phyloP scores from a whole-genome alignment of 2,797 vertebrate genomes.

The Danio albolineatus region DNA sequence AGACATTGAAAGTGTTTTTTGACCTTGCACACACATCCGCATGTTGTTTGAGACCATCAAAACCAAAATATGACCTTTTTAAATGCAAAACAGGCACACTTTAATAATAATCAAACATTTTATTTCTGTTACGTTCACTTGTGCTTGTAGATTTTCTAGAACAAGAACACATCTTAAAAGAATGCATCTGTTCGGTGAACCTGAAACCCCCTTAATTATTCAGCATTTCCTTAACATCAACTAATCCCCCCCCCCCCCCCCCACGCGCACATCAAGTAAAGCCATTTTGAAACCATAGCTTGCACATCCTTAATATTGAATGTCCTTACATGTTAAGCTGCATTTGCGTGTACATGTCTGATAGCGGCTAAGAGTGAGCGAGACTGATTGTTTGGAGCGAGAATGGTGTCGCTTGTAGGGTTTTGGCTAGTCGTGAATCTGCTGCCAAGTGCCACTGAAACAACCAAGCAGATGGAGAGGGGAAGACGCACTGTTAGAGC shows the following conservation, averaged over 20 bases:
- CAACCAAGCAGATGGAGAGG: constrained; percentile 54
- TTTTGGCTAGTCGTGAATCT: constrained; percentile 43
- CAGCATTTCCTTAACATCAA: neutral
- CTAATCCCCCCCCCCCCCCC: neutral
- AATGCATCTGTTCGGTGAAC: neutral
- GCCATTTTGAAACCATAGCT: neutral
- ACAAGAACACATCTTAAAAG: neutral
- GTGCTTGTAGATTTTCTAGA: neutral
- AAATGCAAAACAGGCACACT: too few species aligned
- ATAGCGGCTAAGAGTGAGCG: neutral
- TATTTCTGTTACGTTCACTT: neutral
- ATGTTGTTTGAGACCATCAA: too few species aligned
- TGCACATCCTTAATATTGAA: neutral
- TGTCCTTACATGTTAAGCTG: constrained; percentile 3
- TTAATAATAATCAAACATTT: neutral
- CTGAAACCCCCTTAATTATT: neutral
- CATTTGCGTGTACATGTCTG: neutral
- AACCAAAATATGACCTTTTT: too few species aligned
- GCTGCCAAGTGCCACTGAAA: constrained; percentile 47
- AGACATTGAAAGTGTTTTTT: too few species aligned
- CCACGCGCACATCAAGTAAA: neutral
- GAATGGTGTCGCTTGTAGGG: constrained; percentile 25
- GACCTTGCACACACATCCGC: too few species aligned
- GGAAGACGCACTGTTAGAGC: constrained; percentile 39
- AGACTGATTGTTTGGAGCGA: constrained; percentile 23